Conservation (phyloP, 1,140 invertebrate species). For the Drosophila ironensis region DNA sequence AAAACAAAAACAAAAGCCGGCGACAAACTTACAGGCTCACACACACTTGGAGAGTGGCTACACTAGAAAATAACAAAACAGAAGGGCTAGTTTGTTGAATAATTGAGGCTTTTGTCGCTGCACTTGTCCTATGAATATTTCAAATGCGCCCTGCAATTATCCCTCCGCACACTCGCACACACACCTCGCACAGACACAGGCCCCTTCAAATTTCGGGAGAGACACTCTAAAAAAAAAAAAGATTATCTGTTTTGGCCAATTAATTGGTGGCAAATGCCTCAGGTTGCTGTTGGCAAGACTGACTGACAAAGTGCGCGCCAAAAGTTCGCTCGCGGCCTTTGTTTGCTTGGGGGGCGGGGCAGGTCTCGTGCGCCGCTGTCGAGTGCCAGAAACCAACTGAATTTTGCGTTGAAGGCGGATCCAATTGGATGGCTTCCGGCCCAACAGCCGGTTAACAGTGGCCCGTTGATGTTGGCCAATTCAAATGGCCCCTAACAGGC, state of each 20-base stretch:
- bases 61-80: slow-evolving; percentile 11
- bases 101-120: slow-evolving; percentile 22
- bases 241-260: not conserved
- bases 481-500: not conserved
- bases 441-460: slow-evolving; percentile 17
- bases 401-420: not conserved
- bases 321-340: slow-evolving; percentile 30
- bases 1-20: not conserved
- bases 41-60: too few relatives aligned
- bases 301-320: slow-evolving; percentile 54
- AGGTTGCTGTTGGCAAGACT: too few relatives aligned
- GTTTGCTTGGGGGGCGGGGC: not conserved
- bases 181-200: slow-evolving; percentile 11
- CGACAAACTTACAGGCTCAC: not conserved
- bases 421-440: slow-evolving; percentile 9
- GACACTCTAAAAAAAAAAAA: slow-evolving; percentile 18
- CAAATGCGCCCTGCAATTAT: slow-evolving; percentile 53
- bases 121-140: slow-evolving; percentile 59
- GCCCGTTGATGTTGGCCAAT: not conserved
- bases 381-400: slow-evolving; percentile 59
- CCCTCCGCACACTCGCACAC: not conserved
- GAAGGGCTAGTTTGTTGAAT: slow-evolving; percentile 34
- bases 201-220: not conserved
- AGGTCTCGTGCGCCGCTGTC: slow-evolving; percentile 20
- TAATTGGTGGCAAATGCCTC: not conserved